Conservation (phyloP, 2,888 invertebrate species). For the Thysanoteuthis rhombus region DNA sequence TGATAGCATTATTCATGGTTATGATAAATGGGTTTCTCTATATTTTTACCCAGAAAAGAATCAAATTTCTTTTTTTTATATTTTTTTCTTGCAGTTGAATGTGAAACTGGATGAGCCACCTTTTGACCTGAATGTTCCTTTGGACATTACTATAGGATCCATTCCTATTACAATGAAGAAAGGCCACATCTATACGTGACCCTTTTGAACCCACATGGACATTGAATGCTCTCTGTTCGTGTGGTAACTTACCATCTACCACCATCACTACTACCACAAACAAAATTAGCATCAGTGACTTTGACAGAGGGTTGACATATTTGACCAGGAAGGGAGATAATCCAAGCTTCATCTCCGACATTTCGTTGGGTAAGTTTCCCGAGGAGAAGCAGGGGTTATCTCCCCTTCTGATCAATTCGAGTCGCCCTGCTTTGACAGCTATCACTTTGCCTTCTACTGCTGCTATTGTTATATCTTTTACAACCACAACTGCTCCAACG, state of each 20-base stretch:
- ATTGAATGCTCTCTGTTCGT: background rate
- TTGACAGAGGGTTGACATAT: background rate
- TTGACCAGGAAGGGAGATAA: no score
- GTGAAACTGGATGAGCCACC: slow-evolving; percentile 27
- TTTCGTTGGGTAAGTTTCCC: no score
- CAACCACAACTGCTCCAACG: background rate
- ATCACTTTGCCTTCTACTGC: background rate
- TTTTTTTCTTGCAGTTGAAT: background rate
- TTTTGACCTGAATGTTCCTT: slow-evolving; percentile 27
- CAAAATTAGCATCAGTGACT: background rate
- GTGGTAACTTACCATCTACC: background rate
- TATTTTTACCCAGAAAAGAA: background rate
- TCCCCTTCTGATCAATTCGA: no score
- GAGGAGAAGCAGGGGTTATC: no score
- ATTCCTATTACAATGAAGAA: slow-evolving; percentile 23
- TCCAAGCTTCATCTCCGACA: no score
- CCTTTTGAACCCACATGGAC: slow-evolving; percentile 1
- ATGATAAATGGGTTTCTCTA: background rate
- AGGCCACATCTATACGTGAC: slow-evolving; percentile 1
- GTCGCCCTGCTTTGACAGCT: no score
- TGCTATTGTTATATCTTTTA: background rate
- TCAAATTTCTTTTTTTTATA: background rate
- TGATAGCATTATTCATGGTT: no score
- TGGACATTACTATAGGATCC: slow-evolving; percentile 27
- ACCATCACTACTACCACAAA: background rate